Conservation (phyloP, 2,888 invertebrate genomes). For the Sylvicola cinctus region DNA sequence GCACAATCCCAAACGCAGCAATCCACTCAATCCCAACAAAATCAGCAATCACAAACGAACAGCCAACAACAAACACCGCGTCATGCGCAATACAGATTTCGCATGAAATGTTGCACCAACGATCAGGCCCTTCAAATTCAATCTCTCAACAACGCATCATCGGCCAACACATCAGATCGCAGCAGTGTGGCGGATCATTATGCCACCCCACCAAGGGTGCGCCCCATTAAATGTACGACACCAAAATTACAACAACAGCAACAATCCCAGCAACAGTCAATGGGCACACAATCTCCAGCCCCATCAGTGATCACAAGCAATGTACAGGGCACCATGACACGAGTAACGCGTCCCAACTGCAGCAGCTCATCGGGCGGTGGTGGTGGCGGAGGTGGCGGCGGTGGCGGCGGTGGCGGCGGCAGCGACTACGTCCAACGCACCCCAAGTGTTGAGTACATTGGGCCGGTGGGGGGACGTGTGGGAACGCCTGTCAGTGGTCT, state of each 20-base stretch:
- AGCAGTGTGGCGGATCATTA: constrained; percentile 12
- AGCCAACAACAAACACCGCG: constrained; percentile 9
- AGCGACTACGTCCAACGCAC: constrained; percentile 12
- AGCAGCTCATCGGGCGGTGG: background rate
- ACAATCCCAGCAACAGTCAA: constrained; percentile 1
- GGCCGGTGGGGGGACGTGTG: constrained; percentile 11
- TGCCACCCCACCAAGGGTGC: constrained; percentile 15
- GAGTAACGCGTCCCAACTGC: background rate
- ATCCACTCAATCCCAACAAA: constrained; percentile 1
- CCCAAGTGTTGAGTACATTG: constrained; percentile 14
- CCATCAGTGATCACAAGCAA: background rate
- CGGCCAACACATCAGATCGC: constrained; percentile 8
- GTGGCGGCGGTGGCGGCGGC: background rate
- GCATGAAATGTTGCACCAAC: constrained; percentile 20
- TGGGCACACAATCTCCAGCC: constrained; percentile 5
- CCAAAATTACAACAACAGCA: background rate
- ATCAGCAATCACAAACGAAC: too few relatives aligned
- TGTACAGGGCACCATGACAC: constrained; percentile 1
- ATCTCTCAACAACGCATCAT: too few relatives aligned
- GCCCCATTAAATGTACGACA: constrained; percentile 7
- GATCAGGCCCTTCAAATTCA: constrained; percentile 4
- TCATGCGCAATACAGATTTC: constrained; percentile 19
- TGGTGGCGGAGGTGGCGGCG: background rate
- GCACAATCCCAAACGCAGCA: constrained; percentile 7
- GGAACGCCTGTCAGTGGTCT: constrained; percentile 12